phyloP scores from a whole-genome alignment of 2,888 invertebrate species.

The Pristionchus arcanus region DNA sequence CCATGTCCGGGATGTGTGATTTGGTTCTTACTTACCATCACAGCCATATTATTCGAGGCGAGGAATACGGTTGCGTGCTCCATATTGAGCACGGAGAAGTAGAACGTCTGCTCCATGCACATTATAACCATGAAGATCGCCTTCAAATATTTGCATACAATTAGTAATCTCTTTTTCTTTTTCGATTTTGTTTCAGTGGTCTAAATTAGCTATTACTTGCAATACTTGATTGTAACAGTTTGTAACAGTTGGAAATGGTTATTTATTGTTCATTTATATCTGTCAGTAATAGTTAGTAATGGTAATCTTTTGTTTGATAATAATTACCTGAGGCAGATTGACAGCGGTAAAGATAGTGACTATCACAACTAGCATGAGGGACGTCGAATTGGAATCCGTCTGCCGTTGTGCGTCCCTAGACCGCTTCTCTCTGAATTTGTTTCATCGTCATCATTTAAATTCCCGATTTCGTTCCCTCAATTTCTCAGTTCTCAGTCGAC shows the following conservation, averaged over 20 bases:
- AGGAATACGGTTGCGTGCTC: slow-evolving; percentile 72
- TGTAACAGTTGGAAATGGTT: no score
- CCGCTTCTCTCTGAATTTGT: slow-evolving; percentile 72
- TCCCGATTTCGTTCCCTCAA: background rate
- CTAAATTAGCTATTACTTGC: background rate
- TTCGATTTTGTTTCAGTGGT: background rate
- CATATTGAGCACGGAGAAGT: slow-evolving; percentile 67
- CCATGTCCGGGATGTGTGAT: no score
- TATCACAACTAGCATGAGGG: slow-evolving; percentile 81
- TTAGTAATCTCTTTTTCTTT: no score
- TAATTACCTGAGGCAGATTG: slow-evolving; percentile 81
- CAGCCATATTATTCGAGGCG: slow-evolving; percentile 86
- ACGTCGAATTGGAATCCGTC: slow-evolving; percentile 79
- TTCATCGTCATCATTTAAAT: background rate
- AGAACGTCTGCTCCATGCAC: slow-evolving; percentile 59
- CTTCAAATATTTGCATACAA: background rate
- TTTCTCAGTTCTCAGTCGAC: background rate
- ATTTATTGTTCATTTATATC: background rate
- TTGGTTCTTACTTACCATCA: slow-evolving; percentile 85
- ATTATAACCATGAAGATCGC: slow-evolving; percentile 67
- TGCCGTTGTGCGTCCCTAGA: slow-evolving; percentile 77
- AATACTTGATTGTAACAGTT: no score
- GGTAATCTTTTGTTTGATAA: background rate
- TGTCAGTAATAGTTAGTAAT: no score
- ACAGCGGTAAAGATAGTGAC: slow-evolving; percentile 82